Evolutionary conservation across 2,113 vertebrate genomes (phyloP), one percentile per base, ranked within the genome.

Genomic region (Pardalotus punctatus): DNA sequence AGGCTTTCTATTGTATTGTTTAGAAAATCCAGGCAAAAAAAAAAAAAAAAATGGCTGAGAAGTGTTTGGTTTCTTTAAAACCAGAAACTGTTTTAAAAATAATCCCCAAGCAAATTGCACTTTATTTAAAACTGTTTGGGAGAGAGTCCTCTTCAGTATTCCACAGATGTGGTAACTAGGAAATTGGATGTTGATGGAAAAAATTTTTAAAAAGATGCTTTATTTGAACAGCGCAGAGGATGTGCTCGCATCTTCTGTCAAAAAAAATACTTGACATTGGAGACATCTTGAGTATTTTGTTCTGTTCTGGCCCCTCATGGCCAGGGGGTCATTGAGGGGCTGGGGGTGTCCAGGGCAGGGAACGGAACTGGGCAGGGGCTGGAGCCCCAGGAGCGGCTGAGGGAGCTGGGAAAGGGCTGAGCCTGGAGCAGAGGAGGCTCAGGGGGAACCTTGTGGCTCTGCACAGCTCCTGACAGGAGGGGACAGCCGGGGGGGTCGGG

Each of bases 251-350:
- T 64, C 24, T 20, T 81, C 28, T 80, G 20, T n/a, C 24, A 38
- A 28, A 66, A 28, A 66, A 51, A 81, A 21, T 14, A 18, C 23
- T 60, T 51, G 38, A 16, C 28, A 38, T 13, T 45, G 45, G 5
- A 18, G 38, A 36, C 9, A 23, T 23, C 15, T 51, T 3, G 11
- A 53, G 23, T 14, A 0, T 42, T 45, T 81, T 51, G 8, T 38
- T 15, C 23, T n/a, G 5, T 60, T n/a, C 36, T 60, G 28, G 60
- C 7, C 4, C 4, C 6, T 64, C 16, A 4, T 21, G 6, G 16
- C 28, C 23, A 17, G 12, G 51, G 23, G 11, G 3, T 3, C 31
- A 1, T 4, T 0, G 58, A 57, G 36, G 42, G 31, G 18, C 25
- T 62, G 57, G 16, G 7, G 51, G 0, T 38, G 69, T 28, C 28